phyloP scores from a whole-genome alignment of 2,113 vertebrate species.

The Sander lucioperca region DNA sequence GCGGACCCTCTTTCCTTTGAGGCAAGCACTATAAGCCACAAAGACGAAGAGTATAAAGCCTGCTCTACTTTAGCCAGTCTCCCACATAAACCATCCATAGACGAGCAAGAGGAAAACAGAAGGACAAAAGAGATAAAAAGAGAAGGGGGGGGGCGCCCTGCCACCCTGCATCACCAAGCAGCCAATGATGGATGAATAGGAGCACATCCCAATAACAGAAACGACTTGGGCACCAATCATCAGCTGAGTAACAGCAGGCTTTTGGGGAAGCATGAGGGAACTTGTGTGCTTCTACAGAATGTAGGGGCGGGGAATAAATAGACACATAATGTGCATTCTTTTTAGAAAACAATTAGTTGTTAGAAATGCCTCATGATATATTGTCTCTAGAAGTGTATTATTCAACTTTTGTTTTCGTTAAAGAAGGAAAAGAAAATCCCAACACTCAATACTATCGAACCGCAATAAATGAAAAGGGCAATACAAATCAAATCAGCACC shows the following conservation, averaged over 20 bases:
- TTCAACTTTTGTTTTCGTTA: too few species aligned
- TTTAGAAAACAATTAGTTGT: too few species aligned
- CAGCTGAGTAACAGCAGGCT: constrained; percentile 47
- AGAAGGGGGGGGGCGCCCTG: constrained; percentile 36
- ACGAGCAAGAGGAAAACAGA: constrained; percentile 60
- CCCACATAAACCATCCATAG: constrained; percentile 36
- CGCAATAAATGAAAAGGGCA: too few species aligned
- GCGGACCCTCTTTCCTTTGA: constrained; percentile 33
- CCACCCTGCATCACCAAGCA: constrained; percentile 73
- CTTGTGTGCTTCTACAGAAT: constrained; percentile 3
- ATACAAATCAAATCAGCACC: too few species aligned
- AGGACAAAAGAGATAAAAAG: constrained; percentile 62
- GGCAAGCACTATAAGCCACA: constrained; percentile 17
- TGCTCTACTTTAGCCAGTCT: constrained; percentile 49
- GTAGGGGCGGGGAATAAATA: too few species aligned
- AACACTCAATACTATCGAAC: too few species aligned
- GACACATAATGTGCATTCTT: too few species aligned
- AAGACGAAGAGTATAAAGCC: constrained; percentile 39
- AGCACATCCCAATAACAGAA: constrained; percentile 78
- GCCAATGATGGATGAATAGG: constrained; percentile 78
- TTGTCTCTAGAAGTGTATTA: too few species aligned
- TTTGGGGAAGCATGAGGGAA: constrained; percentile 16
- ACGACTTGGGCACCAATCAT: constrained; percentile 49
- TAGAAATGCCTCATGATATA: too few species aligned
- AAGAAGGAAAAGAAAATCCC: too few species aligned